Evolutionary conservation across 2,888 invertebrate genomes (phyloP).

Genomic region (Charanyca ferruginea): DNA sequence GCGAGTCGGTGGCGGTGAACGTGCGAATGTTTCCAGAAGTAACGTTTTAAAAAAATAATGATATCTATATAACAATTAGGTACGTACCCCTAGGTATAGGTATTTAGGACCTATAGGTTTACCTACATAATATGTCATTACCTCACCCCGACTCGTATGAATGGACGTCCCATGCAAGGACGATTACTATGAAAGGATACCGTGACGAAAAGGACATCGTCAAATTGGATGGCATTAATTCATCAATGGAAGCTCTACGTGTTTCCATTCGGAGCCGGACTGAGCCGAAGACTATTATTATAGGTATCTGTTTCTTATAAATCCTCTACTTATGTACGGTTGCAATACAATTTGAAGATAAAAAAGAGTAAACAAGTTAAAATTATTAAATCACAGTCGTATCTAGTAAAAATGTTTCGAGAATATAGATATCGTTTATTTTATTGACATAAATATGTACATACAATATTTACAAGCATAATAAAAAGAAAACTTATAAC

Average conservation of each 20-base stretch:
- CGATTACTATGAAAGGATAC: conserved; percentile 15
- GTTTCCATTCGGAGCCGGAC: background rate
- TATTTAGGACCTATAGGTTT: too few relatives aligned
- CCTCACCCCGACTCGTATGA: background rate
- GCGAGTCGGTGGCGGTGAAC: too few relatives aligned
- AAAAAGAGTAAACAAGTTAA: too few relatives aligned
- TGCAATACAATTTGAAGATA: too few relatives aligned
- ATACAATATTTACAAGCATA: too few relatives aligned
- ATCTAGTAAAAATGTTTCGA: too few relatives aligned
- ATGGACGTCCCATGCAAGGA: background rate
- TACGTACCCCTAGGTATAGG: too few relatives aligned
- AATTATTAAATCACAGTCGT: too few relatives aligned
- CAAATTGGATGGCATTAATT: conserved; percentile 28
- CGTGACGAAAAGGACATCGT: conserved; percentile 4
- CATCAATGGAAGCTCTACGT: conserved; percentile 24
- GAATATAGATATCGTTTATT: too few relatives aligned
- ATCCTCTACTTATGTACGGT: background rate
- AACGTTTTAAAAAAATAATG: background rate
- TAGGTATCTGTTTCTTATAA: background rate
- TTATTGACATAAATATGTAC: too few relatives aligned
- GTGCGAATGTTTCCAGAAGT: background rate
- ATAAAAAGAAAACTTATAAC: too few relatives aligned
- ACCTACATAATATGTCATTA: background rate
- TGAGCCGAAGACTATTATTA: conserved; percentile 7
- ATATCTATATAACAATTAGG: too few relatives aligned